Conservation (phyloP, 1,140 invertebrate species). For the Brachionus asplanchnoidis region DNA sequence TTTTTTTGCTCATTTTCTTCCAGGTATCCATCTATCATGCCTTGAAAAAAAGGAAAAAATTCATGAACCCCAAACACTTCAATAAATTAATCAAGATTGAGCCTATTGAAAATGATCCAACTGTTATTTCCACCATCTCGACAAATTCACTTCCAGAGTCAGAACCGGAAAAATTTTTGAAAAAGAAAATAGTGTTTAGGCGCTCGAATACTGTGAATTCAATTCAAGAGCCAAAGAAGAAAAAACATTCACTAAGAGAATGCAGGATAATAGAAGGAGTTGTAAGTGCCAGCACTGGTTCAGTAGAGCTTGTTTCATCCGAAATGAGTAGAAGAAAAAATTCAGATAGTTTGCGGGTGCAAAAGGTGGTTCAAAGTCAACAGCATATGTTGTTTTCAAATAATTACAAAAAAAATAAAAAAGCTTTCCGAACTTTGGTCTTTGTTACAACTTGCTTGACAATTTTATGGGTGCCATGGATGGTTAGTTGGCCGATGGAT, state of each 20-base stretch:
- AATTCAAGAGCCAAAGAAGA: background rate
- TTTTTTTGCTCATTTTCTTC: background rate
- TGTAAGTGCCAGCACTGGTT: background rate
- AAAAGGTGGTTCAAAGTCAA: conserved; percentile 8
- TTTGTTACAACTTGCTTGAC: background rate
- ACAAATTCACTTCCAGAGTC: background rate
- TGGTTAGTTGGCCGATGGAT: conserved; percentile 29
- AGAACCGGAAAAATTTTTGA: background rate
- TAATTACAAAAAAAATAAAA: conserved; percentile 35
- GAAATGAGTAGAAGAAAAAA: background rate
- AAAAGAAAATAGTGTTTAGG: background rate
- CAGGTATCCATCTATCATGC: background rate
- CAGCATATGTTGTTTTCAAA: background rate
- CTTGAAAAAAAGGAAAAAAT: background rate
- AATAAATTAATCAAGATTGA: background rate
- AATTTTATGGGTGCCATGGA: conserved; percentile 12
- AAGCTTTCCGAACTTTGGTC: background rate
- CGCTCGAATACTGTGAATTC: background rate
- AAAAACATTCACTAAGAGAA: background rate
- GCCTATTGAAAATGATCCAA: background rate
- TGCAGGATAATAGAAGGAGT: background rate
- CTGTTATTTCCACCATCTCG: background rate
- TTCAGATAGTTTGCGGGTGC: background rate
- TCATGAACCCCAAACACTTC: background rate
- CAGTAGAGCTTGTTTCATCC: no score